These are phyloP conservation scores for Cichladusa arquata DNA, from an alignment of 2,113 vertebrate genomes.

Conservation along the genomic window DNA sequence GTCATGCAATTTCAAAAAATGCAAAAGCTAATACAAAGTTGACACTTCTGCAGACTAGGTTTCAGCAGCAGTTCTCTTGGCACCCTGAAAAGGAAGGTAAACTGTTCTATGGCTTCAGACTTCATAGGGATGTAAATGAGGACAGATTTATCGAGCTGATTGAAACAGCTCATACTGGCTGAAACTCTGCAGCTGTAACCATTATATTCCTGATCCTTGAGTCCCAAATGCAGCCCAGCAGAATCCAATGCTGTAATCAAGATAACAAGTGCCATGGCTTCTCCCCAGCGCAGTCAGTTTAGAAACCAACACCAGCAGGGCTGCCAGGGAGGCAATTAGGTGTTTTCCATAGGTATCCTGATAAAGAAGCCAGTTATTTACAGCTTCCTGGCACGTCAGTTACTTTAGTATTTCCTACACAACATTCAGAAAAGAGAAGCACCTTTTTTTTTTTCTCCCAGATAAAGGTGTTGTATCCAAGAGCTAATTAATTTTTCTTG, in stretches of 20 bases:
- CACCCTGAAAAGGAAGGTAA: background rate
- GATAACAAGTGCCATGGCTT: background rate
- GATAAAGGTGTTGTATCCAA: background rate
- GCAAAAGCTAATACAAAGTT: background rate
- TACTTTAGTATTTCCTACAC: background rate
- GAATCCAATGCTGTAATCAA: background rate
- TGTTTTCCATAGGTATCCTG: background rate
- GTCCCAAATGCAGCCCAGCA: background rate
- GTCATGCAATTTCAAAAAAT: background rate
- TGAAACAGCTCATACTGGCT: background rate
- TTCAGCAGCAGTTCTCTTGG: background rate
- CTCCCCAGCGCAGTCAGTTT: background rate
- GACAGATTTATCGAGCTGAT: background rate
- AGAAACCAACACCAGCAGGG: background rate
- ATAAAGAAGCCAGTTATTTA: slow-evolving; percentile 13
- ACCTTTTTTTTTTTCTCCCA: background rate
- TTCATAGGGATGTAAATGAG: background rate
- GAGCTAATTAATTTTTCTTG: background rate
- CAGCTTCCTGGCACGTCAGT: background rate
- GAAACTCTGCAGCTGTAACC: background rate
- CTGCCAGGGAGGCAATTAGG: background rate
- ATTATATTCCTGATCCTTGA: background rate
- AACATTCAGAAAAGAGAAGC: background rate
- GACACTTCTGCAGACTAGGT: background rate
- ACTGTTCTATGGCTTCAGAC: background rate